Evolutionary conservation across 2,113 vertebrate genomes (phyloP).

Genomic region (Panthera uncia): DNA sequence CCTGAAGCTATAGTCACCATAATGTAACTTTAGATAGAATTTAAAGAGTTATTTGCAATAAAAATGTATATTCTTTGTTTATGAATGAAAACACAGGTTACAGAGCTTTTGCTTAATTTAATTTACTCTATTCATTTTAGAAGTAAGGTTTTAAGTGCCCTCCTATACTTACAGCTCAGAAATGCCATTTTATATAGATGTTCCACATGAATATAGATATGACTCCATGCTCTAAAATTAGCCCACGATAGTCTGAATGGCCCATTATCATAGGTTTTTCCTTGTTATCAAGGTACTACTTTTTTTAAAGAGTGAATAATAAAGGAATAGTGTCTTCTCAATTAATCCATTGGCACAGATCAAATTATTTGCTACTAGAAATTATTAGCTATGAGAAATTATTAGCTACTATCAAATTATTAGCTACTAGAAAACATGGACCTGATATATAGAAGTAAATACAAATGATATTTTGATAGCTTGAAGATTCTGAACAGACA

Average conservation of each 20-base stretch:
- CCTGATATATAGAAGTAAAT: background rate
- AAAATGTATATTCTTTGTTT: background rate
- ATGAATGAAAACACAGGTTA: background rate
- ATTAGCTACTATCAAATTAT: background rate
- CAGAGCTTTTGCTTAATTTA: background rate
- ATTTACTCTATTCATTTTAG: background rate
- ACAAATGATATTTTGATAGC: background rate
- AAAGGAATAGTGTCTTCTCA: background rate
- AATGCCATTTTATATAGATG: background rate
- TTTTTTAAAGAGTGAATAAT: background rate
- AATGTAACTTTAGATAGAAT: background rate
- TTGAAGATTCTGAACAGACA: background rate
- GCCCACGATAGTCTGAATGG: background rate
- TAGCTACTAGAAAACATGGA: background rate
- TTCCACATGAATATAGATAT: background rate
- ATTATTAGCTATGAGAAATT: background rate
- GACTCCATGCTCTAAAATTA: background rate
- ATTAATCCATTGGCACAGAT: background rate
- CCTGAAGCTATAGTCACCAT: background rate
- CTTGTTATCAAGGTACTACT: background rate
- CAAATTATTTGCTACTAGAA: background rate
- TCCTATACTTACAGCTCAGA: background rate
- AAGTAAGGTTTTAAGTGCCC: background rate
- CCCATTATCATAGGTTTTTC: background rate
- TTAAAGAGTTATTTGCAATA: background rate